phyloP scores from a whole-genome alignment of 2,888 invertebrate species.

The Trypoxylon attenuatum region DNA sequence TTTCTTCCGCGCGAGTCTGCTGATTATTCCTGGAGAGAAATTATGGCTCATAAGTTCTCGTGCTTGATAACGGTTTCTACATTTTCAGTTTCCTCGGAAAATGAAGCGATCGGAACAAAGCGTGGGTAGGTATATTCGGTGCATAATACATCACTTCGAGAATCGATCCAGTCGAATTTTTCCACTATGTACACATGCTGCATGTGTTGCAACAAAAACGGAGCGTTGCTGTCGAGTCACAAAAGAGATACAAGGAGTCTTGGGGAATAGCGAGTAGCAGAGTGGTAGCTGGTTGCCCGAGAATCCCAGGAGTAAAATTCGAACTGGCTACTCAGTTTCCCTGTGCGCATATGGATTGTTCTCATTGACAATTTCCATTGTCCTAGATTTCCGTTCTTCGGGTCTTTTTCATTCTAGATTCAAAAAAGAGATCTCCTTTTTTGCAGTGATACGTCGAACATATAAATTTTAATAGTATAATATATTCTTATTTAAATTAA shows the following conservation, averaged over 20 bases:
- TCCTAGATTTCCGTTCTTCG: not conserved
- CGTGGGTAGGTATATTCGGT: not conserved
- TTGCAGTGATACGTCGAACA: no score
- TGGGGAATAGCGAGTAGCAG: constrained; percentile 6
- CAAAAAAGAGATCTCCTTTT: no score
- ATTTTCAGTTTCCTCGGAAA: no score
- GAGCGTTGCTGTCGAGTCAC: constrained; percentile 10
- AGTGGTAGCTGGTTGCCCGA: constrained; percentile 25
- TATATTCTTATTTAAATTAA: no score
- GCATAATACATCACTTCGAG: not conserved
- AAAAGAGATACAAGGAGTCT: constrained; percentile 4
- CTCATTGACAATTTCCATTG: constrained; percentile 5
- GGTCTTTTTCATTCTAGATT: no score
- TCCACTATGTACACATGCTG: constrained; percentile 14
- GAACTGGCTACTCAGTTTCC: not conserved
- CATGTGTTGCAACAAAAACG: constrained; percentile 5
- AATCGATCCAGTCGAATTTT: constrained; percentile 8
- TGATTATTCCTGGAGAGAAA: no score
- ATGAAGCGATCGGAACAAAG: not conserved
- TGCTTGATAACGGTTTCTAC: no score
- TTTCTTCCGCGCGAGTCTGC: no score
- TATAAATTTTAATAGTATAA: no score
- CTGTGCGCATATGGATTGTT: constrained; percentile 9
- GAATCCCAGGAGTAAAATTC: constrained; percentile 26
- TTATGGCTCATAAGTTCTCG: no score